phyloP scores from a whole-genome alignment of 2,888 invertebrate genomes.

The Arctia plantaginis region DNA sequence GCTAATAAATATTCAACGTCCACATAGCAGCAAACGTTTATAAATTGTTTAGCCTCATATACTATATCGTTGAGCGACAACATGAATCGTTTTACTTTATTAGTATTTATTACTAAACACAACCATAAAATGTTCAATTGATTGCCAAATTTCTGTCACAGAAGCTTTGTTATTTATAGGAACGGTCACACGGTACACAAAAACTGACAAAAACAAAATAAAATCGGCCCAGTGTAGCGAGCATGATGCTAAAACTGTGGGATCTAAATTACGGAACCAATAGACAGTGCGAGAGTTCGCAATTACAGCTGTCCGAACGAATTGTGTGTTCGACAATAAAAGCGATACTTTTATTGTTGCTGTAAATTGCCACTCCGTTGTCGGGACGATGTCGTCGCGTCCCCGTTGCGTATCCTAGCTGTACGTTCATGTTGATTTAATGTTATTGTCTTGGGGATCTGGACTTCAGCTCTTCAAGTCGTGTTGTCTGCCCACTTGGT shows the following conservation, averaged over 20 bases:
- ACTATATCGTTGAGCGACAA: constrained; percentile 11
- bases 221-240: constrained; percentile 56
- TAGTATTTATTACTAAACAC: constrained; percentile 25
- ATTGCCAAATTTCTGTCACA: constrained; percentile 37
- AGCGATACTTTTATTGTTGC: constrained; percentile 83
- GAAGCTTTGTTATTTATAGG: constrained; percentile 38
- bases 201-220: constrained; percentile 43
- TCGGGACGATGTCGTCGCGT: constrained; percentile 71
- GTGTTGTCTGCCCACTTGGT: constrained; percentile 9
- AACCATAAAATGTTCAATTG: constrained; percentile 29
- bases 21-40: neutral
- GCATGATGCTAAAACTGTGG: constrained; percentile 73
- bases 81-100: constrained; percentile 17
- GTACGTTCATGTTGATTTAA: constrained; percentile 75
- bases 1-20: no score
- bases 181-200: constrained; percentile 35
- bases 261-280: constrained; percentile 81
- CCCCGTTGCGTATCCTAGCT: constrained; percentile 65
- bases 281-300: constrained; percentile 79
- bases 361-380: constrained; percentile 76
- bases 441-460: constrained; percentile 69
- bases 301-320: constrained; percentile 84
- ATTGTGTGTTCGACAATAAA: constrained; percentile 83
- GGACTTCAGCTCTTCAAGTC: constrained; percentile 36
- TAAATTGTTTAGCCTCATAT: constrained; percentile 1